Conservation (phyloP, 2,113 vertebrate species). For the Craseonycteris thonglongyai region DNA sequence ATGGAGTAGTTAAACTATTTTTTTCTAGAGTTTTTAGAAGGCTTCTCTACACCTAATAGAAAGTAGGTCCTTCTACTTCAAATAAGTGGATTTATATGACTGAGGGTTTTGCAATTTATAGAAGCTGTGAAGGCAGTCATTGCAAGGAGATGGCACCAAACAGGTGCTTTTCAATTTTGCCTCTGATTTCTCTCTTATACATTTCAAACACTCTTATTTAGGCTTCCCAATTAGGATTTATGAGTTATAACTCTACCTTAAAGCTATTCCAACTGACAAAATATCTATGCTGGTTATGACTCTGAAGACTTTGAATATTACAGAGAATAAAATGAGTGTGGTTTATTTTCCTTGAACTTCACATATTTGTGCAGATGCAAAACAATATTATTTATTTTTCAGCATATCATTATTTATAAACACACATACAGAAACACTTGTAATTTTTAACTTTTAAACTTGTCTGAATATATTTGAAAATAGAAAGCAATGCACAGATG, state of each 20-base stretch:
- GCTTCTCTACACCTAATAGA: not conserved
- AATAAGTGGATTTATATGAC: not conserved
- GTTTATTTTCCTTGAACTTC: not conserved
- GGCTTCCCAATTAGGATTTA: not conserved
- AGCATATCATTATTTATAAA: slow-evolving; percentile 4
- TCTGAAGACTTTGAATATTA: not conserved
- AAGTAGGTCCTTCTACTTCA: not conserved
- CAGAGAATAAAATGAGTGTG: not conserved
- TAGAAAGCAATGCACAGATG: not conserved
- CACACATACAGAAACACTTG: not conserved
- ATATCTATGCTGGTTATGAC: not conserved
- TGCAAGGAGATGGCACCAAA: not conserved
- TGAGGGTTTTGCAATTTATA: not conserved
- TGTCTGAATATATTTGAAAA: not conserved
- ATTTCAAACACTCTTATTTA: no score
- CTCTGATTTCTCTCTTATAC: not conserved
- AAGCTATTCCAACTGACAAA: not conserved
- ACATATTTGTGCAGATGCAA: not conserved
- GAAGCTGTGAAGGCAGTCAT: not conserved
- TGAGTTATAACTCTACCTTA: not conserved
- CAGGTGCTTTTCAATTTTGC: not conserved
- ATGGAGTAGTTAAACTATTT: not conserved
- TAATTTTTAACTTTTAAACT: not conserved
- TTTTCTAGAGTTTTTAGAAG: not conserved
- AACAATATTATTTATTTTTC: not conserved